Conservation (phyloP, 2,113 vertebrate genomes). For the Bombycilla garrulus region DNA sequence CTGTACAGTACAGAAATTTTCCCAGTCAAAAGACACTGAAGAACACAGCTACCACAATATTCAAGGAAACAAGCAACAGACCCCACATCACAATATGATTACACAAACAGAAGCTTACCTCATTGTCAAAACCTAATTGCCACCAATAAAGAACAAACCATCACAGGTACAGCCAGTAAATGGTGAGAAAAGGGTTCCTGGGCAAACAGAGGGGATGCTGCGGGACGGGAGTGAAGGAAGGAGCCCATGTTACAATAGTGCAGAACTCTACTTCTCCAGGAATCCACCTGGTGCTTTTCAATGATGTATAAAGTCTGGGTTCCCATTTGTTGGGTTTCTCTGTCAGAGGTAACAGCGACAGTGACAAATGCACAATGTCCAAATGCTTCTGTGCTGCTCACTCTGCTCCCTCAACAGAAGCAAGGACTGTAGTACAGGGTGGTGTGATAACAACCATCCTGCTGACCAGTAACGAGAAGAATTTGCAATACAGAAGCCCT, state of each 20-base stretch:
- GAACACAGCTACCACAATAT: not conserved
- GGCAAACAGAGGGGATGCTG: not conserved
- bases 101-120: not conserved
- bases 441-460: not conserved
- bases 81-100: not conserved
- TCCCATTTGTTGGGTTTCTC: not conserved
- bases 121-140: not conserved
- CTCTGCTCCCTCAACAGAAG: not conserved
- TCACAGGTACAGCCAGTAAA: not conserved
- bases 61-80: not conserved
- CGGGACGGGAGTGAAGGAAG: not conserved
- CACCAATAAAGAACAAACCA: not conserved
- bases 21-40: not conserved
- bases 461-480: not conserved
- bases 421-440: not conserved
- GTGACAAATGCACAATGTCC: not conserved
- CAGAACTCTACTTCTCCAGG: not conserved
- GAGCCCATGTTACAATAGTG: fast-evolving
- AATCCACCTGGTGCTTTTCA: not conserved
- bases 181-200: not conserved
- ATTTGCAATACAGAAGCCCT: not conserved
- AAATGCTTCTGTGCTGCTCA: not conserved
- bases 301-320: not conserved
- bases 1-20: not conserved
- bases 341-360: not conserved